A percentile compares a stretch with the other conserved stretches of the same genome.
Evolutionary conservation across 2,113 vertebrate species (phyloP).

Genomic region (Rhynchomys soricoides): DNA sequence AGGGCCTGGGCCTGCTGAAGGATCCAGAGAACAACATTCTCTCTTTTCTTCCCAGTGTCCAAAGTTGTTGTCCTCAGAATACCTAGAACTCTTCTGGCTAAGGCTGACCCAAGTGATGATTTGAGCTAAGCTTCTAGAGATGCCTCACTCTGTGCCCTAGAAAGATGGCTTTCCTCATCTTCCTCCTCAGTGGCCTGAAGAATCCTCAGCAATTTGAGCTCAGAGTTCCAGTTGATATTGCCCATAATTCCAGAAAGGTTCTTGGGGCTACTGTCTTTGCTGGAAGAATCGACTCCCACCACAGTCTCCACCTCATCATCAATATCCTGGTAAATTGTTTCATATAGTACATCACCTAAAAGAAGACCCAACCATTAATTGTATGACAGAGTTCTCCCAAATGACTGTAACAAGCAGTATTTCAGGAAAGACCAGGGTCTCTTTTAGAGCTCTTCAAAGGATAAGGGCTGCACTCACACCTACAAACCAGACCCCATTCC

Average conservation of each 20-base stretch:
- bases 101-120: not conserved
- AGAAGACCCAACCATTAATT: constrained; percentile 47
- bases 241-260: rapidly evolving
- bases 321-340: not conserved
- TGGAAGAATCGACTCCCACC: not conserved
- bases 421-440: not conserved
- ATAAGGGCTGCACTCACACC: not conserved
- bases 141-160: not conserved
- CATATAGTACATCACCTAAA: constrained; percentile 14
- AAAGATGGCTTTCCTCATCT: not conserved
- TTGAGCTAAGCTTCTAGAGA: not conserved
- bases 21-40: not conserved
- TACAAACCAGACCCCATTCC: not conserved
- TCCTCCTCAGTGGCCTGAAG: constrained; percentile 57
- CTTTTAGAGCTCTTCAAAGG: not conserved
- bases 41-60: not conserved
- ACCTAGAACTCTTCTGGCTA: not conserved
- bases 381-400: not conserved
- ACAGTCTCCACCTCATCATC: not conserved
- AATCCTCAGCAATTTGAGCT: constrained; percentile 61
- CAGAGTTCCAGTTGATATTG: not conserved
- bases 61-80: not conserved
- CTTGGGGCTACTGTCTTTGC: not conserved
- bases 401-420: not conserved
- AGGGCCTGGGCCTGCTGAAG: not conserved